Percentiles rank a stretch among this genome's conserved stretches.
Conservation (phyloP, 2,113 vertebrate genomes). For the Melanerpes formicivorus region DNA sequence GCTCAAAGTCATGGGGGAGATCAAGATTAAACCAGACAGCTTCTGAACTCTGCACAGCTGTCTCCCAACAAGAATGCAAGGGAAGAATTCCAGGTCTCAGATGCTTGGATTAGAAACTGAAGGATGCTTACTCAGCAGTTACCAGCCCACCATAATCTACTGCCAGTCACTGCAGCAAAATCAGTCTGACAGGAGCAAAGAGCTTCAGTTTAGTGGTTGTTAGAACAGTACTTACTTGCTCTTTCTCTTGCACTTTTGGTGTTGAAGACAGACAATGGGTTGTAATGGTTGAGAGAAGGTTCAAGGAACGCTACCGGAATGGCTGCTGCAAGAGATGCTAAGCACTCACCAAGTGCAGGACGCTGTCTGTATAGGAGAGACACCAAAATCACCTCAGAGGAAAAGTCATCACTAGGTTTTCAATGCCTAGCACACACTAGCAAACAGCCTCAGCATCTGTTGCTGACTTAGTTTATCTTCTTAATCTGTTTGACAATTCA, state of each 20-base stretch:
- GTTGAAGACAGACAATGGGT: conserved; percentile 93
- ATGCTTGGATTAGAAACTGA: not conserved
- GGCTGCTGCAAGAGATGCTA: conserved; percentile 94
- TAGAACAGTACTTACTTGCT: conserved; percentile 83
- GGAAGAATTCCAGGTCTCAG: not conserved
- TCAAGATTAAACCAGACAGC: not conserved
- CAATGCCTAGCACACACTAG: not conserved
- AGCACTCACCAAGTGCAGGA: conserved; percentile 96
- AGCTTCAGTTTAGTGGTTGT: not conserved
- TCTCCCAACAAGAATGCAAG: not conserved
- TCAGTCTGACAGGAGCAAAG: not conserved
- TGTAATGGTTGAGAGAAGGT: conserved; percentile 91
- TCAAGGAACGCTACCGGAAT: conserved; percentile 98
- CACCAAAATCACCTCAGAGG: not conserved
- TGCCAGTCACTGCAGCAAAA: not conserved
- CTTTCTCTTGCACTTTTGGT: conserved; percentile 91
- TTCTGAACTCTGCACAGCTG: not conserved
- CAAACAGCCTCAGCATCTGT: not conserved
- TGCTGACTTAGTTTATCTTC: not conserved
- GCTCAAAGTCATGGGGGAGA: not conserved
- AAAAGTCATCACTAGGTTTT: not conserved
- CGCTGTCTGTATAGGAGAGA: conserved; percentile 84
- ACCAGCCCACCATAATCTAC: not conserved
- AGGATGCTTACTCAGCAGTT: not conserved
- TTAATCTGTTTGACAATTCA: not conserved